Evolutionary conservation across 2,797 vertebrate genomes (phyloP), one percentile per base, ranked within the genome.

Genomic region (Acanthornis magna): DNA sequence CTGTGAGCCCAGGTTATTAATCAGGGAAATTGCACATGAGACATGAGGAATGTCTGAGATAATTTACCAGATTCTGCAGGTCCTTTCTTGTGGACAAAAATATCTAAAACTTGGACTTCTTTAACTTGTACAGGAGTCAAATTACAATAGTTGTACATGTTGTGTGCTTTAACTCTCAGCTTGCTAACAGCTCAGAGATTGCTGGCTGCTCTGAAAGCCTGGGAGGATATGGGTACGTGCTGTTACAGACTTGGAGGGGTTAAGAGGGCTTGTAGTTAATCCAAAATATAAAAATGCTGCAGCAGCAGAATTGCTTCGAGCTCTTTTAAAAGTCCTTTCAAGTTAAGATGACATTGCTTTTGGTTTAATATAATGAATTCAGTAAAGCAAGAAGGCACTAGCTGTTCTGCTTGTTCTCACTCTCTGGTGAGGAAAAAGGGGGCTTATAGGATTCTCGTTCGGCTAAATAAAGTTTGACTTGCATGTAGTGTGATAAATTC

Each of bases 241-340:
- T 0, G 60, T 86, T 77, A 87, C 67, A 95, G 86, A 91, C 93
- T 94, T 13, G 2, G 63, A 95, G 61, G 89, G 94, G 96, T 94
- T 96, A 94, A 96, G 91, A 63, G 66, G 87, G 73, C 75, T 94
- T 96, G 76, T 94, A 79, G 67, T 89, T 96, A 93, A 95, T 95
- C 91, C 93, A 93, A 91, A 93, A 74, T 60, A 93, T 54, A 95
- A 91, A 96, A 83, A 80, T 92, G 93, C 89, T 92, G 57, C 85
- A 21, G 87, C 79, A 96, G 93, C 88, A 95, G 91, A 93, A 89
- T 96, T 87, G 92, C 92, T 94, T 91, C 86, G 74, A 95, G 96
- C 95, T 88, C 92, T 96, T 96, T 95, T 91, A 85, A 85, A 96
- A 93, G 92, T 90, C 86, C 77, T 97, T 97, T 96, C 90, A 96